These are phyloP conservation scores for Phengaris arion DNA, from an alignment of 2,888 invertebrate species.

Conservation along the genomic window DNA sequence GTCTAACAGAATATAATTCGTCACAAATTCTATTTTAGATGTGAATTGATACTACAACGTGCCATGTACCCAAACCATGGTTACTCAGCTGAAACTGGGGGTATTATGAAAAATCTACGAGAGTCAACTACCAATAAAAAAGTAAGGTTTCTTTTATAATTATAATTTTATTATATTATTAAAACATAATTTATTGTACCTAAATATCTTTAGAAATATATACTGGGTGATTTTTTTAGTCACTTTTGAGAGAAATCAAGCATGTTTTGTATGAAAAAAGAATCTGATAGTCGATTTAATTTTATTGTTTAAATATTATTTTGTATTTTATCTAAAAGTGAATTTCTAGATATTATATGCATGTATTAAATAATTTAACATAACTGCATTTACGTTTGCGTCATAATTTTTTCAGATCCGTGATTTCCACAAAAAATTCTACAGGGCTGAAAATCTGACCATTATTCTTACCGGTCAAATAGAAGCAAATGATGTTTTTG, in stretches of 20 bases:
- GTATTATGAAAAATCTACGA: constrained; percentile 90
- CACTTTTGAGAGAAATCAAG: too few species aligned
- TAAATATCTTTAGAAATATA: too few species aligned
- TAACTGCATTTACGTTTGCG: background rate
- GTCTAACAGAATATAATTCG: background rate
- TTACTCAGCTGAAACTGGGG: constrained; percentile 92
- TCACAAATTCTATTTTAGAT: constrained; percentile 54
- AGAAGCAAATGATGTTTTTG: constrained; percentile 86
- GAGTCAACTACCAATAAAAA: constrained; percentile 89
- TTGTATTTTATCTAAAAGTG: too few species aligned
- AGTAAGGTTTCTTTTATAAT: constrained; percentile 66
- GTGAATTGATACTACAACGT: constrained; percentile 82
- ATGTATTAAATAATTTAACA: background rate
- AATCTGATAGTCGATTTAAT: too few species aligned
- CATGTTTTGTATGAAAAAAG: too few species aligned
- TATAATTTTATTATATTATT: too few species aligned
- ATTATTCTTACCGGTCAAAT: constrained; percentile 91
- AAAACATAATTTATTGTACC: too few species aligned
- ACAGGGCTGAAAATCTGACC: constrained; percentile 92
- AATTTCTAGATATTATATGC: too few species aligned
- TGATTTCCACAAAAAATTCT: constrained; percentile 90
- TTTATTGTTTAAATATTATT: too few species aligned
- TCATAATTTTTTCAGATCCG: constrained; percentile 78
- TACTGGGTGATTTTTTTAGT: too few species aligned
- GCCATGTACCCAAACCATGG: constrained; percentile 90